Conservation (phyloP, 1,140 invertebrate species). For the Campoletis sonorensis region DNA sequence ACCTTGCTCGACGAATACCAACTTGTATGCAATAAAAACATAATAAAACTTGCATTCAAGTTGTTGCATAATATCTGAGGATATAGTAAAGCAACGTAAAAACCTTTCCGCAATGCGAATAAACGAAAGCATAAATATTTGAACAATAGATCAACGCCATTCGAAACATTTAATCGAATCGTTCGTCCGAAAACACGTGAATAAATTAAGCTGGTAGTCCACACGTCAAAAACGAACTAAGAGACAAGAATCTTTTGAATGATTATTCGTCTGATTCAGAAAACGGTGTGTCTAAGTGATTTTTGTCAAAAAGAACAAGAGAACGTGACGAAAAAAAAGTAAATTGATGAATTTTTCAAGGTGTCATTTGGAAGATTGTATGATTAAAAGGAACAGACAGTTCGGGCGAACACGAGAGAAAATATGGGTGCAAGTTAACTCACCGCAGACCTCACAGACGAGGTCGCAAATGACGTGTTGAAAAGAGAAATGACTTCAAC, state of each 20-base stretch:
- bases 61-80: background rate
- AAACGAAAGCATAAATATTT: constrained; percentile 15
- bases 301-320: too few relatives aligned
- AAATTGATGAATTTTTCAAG: too few relatives aligned
- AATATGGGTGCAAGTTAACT: background rate
- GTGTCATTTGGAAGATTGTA: too few relatives aligned
- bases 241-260: too few relatives aligned
- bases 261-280: too few relatives aligned
- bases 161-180: background rate
- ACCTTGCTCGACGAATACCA: constrained; percentile 10
- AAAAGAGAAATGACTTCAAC: constrained; percentile 3
- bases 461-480: constrained; percentile 9
- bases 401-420: background rate
- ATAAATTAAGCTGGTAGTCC: background rate
- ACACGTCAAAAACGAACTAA: too few relatives aligned
- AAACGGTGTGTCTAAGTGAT: too few relatives aligned
- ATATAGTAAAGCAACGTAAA: background rate
- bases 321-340: too few relatives aligned
- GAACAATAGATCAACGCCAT: background rate
- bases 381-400: background rate
- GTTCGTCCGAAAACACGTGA: background rate
- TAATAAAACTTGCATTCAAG: constrained; percentile 19
- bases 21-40: background rate
- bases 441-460: constrained; percentile 5
- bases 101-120: background rate